Base-by-base conservation (phyloP, 2,797 vertebrate genomes). In the Echiichthys vipera region DNA sequence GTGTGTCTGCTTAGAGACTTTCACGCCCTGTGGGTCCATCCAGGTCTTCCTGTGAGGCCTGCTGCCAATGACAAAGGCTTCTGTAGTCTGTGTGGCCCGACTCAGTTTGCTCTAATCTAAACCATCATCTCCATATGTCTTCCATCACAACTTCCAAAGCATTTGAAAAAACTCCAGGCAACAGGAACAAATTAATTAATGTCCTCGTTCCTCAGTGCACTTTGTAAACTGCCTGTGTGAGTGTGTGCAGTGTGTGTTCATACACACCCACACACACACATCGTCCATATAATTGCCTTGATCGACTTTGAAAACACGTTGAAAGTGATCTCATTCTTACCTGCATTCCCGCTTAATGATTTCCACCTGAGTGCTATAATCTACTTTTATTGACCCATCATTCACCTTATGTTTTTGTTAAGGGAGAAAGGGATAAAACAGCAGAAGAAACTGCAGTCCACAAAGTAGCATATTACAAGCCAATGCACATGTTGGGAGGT, bases 101-200 rank as follows among this genome's bases (percentile, higher is more conserved):
- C 77, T 80, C 40, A 12, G 61, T 59, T 83, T 86, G 62, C 63
- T 73, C 89, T 89, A 91, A 93, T 94, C 90, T 84, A 92, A 94
- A 89, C 87, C 92, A 89, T 88, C 85, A 68, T 77, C 77, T 80
- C 86, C 95, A 95, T 85, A 87, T 95, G 95, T 93, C 91, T 93
- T 85, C 87, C 89, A 94, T 94, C 92, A 91, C 76, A 81, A 76
- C 83, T 72, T 87, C 78, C 78, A 84, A 88, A 90, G 90, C 84
- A 84, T 91, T 88, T 84, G 85, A 87, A 89, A 87, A 84, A 90
- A 92, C 84, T 84, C 86, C 78, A 87, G 84, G 88, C 87, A 87
- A 91, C 86, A 91, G 91, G 91, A 94, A 94, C 89, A 92, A 88
- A 94, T 94, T 91, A 89, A 94, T 94, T 92, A 93, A 86, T 91